These are phyloP conservation scores for Zaprionus gabonicus DNA, from an alignment of 1,140 invertebrate species.

Conservation along the genomic window DNA sequence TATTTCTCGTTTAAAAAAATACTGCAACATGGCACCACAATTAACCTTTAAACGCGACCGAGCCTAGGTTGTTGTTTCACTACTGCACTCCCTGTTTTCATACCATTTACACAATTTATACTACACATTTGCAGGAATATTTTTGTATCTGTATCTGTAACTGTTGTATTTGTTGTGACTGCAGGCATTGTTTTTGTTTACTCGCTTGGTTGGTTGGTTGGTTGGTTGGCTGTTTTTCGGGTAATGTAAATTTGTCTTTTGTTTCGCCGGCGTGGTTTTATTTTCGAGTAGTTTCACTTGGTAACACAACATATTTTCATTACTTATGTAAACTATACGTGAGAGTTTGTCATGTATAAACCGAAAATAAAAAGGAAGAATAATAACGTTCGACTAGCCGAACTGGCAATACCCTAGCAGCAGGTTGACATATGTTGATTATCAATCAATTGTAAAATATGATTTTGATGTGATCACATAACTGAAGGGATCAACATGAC, in stretches of 20 bases:
- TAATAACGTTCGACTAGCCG: neutral
- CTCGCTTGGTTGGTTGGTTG: conserved; percentile 2
- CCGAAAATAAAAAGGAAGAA: neutral
- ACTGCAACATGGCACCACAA: conserved; percentile 49
- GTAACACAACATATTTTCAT: conserved; percentile 6
- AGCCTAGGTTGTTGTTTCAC: conserved; percentile 41
- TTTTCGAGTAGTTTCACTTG: conserved; percentile 11
- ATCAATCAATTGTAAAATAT: neutral
- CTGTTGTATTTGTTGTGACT: conserved; percentile 4
- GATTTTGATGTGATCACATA: neutral
- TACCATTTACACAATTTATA: conserved; percentile 67
- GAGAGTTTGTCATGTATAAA: conserved; percentile 3
- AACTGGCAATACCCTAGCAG: neutral
- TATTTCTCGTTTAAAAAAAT: conserved; percentile 8
- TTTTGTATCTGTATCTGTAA: conserved; percentile 9
- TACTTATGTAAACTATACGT: conserved; percentile 9
- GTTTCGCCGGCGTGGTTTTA: neutral
- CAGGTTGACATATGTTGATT: neutral
- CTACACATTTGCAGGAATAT: conserved; percentile 4
- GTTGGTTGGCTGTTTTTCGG: conserved; percentile 2
- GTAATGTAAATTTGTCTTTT: conserved; percentile 6
- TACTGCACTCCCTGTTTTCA: conserved; percentile 33
- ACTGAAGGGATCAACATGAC: neutral
- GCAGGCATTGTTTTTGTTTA: conserved; percentile 9
- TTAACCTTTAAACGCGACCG: conserved; percentile 57